A percentile compares a stretch with the other conserved stretches of the same genome.
These are phyloP conservation scores for Galagoides demidoff DNA, from an alignment of 2,797 vertebrate genomes.

Conservation along the genomic window DNA sequence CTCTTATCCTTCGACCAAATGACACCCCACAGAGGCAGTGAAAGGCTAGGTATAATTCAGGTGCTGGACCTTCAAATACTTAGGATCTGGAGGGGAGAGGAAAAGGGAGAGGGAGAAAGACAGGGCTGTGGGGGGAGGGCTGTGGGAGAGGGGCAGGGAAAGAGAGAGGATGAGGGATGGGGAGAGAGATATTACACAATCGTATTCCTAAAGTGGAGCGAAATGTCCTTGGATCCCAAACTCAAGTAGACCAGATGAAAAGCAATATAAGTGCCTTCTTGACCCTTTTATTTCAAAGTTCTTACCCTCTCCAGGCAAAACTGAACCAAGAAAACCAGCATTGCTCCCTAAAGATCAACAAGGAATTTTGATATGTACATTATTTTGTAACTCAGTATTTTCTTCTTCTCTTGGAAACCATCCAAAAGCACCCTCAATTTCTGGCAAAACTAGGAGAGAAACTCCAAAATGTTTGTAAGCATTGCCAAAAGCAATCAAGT, in stretches of 20 bases:
- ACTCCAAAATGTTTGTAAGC: constrained; percentile 61
- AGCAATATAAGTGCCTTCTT: neutral
- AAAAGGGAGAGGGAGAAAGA: neutral
- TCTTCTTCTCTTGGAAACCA: constrained; percentile 44
- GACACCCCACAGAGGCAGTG: neutral
- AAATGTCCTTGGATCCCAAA: neutral
- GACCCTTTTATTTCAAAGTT: neutral
- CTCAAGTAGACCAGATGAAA: constrained; percentile 9
- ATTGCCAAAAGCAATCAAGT: constrained; percentile 58
- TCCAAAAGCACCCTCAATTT: constrained; percentile 45
- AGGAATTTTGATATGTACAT: neutral
- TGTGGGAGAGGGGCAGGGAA: neutral
- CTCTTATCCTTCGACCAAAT: neutral
- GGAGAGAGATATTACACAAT: neutral
- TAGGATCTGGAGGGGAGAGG: neutral
- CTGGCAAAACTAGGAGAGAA: constrained; percentile 42
- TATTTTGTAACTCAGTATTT: constrained; percentile 24
- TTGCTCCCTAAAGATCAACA: neutral
- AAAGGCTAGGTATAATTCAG: neutral
- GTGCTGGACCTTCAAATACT: neutral
- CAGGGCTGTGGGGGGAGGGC: neutral
- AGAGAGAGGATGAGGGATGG: accelerated
- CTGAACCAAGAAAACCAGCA: neutral
- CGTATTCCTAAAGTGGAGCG: neutral
- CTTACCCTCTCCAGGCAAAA: constrained; percentile 2